A percentile compares a stretch with the other conserved stretches of the same genome.
These are phyloP conservation scores for Thaumetopoea pityocampa DNA, from an alignment of 1,140 invertebrate genomes.

Conservation along the genomic window DNA sequence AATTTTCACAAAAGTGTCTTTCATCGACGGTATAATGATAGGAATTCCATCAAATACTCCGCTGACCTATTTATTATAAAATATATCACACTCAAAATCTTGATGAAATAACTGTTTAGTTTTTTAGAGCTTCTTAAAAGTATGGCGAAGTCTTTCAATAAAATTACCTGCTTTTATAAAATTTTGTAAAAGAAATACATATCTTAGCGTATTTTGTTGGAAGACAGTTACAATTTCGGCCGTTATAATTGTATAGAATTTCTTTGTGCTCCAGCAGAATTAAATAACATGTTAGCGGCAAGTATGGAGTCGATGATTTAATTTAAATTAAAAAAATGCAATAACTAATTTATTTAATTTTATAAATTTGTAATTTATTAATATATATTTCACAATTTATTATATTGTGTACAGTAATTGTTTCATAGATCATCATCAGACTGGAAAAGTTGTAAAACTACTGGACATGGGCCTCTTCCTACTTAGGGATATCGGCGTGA, in stretches of 20 bases:
- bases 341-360: too few relatives aligned
- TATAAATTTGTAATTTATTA: too few relatives aligned
- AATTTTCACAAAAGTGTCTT: conserved; percentile 35
- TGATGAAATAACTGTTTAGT: conserved; percentile 46
- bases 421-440: background rate
- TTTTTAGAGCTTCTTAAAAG: conserved; percentile 44
- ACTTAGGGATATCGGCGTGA: too few relatives aligned
- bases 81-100: conserved; percentile 52
- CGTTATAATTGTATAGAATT: conserved; percentile 76
- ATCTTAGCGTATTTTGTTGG: conserved; percentile 59
- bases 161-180: conserved; percentile 71
- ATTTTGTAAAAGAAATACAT: conserved; percentile 45
- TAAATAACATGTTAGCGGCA: conserved; percentile 35
- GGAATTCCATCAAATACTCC: conserved; percentile 14
- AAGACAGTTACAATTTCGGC: conserved; percentile 73
- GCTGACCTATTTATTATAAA: conserved; percentile 27
- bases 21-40: conserved; percentile 22
- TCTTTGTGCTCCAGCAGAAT: conserved; percentile 52
- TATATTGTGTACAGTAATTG: too few relatives aligned
- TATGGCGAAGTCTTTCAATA: conserved; percentile 45
- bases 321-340: too few relatives aligned
- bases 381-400: too few relatives aligned
- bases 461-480: too few relatives aligned
- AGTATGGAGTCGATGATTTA: conserved; percentile 26
- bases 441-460: too few relatives aligned